phyloP scores from a whole-genome alignment of 2,888 invertebrate genomes.

The Hydraecia micacea region DNA sequence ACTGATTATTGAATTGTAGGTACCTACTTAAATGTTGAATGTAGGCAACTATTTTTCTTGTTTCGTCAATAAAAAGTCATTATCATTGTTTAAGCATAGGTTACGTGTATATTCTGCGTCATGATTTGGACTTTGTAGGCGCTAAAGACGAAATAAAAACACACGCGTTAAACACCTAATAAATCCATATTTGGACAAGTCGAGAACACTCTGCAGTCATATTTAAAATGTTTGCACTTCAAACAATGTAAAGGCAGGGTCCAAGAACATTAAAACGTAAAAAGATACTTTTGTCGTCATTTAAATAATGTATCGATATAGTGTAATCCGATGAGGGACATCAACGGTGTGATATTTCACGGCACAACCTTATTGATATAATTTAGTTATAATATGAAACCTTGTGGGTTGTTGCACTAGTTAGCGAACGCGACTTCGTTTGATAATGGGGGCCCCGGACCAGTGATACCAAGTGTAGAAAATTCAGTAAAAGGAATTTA shows the following conservation, averaged over 20 bases:
- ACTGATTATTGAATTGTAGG: background rate
- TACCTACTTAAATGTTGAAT: background rate
- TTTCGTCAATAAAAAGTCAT: background rate
- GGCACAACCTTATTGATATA: slow-evolving; percentile 50
- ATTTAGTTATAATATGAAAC: slow-evolving; percentile 54
- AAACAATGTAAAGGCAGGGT: slow-evolving; percentile 71
- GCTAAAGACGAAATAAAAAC: slow-evolving; percentile 33
- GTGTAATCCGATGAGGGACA: slow-evolving; percentile 69
- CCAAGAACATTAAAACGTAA: slow-evolving; percentile 70
- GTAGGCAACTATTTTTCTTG: background rate
- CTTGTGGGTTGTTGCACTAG: slow-evolving; percentile 51
- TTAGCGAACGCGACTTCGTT: slow-evolving; percentile 27
- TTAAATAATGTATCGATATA: slow-evolving; percentile 64
- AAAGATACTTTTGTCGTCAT: slow-evolving; percentile 64
- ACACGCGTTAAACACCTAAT: slow-evolving; percentile 53
- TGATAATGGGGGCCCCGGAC: background rate
- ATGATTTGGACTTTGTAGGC: slow-evolving; percentile 23
- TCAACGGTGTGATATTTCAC: slow-evolving; percentile 61
- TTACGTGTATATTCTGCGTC: background rate
- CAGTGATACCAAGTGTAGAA: background rate
- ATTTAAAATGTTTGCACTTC: slow-evolving; percentile 67
- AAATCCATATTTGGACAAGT: slow-evolving; percentile 51
- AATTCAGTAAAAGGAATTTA: background rate
- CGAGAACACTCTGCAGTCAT: slow-evolving; percentile 24
- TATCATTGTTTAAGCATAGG: background rate